Conservation (phyloP, 2,797 vertebrate species). For the Eutrigla gurnardus region DNA sequence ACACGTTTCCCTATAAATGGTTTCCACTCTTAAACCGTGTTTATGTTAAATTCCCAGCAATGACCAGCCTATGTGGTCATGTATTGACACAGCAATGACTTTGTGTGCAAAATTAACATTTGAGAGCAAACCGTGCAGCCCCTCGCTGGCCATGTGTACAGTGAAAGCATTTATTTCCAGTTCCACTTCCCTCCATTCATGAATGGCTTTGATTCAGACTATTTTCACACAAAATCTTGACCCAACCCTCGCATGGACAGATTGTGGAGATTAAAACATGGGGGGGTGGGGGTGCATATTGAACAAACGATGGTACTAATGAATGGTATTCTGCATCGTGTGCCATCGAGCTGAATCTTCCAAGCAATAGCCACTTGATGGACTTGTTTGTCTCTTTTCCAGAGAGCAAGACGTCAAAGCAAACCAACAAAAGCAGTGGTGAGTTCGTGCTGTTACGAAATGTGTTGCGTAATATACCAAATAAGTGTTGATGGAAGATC, state of each 20-base stretch:
- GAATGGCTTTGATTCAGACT: conserved; percentile 85
- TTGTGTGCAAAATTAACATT: conserved; percentile 73
- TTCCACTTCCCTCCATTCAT: conserved; percentile 78
- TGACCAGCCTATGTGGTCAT: conserved; percentile 77
- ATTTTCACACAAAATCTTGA: conserved; percentile 69
- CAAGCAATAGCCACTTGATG: not conserved
- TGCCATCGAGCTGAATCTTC: not conserved
- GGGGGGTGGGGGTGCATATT: conserved; percentile 1
- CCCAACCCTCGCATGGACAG: conserved; percentile 58
- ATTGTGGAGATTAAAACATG: conserved; percentile 57
- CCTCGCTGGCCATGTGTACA: conserved; percentile 67
- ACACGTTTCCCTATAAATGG: conserved; percentile 12
- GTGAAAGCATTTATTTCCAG: conserved; percentile 79
- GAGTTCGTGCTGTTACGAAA: conserved; percentile 54
- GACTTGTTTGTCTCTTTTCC: conserved; percentile 60
- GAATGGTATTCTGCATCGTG: not conserved
- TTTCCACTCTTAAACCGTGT: conserved; percentile 55
- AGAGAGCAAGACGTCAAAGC: conserved; percentile 84
- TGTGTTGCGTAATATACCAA: not conserved
- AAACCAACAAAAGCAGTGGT: conserved; percentile 81
- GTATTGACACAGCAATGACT: conserved; percentile 79
- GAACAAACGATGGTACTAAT: not conserved
- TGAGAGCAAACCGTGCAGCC: conserved; percentile 55
- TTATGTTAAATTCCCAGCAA: conserved; percentile 61
- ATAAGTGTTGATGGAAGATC: too few species aligned